phyloP scores from a whole-genome alignment of 2,113 vertebrate genomes.

The Eonycteris spelaea region DNA sequence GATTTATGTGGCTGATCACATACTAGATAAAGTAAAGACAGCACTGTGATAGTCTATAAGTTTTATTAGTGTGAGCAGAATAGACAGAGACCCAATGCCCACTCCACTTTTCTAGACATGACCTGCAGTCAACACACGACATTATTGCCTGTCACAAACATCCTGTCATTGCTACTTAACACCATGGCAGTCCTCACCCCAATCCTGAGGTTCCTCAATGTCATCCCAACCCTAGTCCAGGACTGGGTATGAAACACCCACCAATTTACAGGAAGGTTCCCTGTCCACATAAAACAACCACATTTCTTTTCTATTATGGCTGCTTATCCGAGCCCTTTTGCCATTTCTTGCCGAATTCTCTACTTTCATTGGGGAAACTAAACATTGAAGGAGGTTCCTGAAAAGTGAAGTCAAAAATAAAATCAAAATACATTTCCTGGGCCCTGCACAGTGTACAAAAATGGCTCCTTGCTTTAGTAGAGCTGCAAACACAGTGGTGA shows the following conservation, averaged over 20 bases:
- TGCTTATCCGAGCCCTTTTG: not conserved
- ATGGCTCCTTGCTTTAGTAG: conserved; percentile 10
- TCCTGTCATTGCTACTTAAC: not conserved
- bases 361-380: not conserved
- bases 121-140: not conserved
- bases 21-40: not conserved
- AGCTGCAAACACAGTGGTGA: conserved; percentile 21
- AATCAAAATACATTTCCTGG: not conserved
- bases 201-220: not conserved
- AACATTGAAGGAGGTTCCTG: not conserved
- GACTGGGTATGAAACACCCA: not conserved
- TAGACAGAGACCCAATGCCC: rapidly evolving
- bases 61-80: not conserved
- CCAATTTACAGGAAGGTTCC: not conserved
- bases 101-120: not conserved
- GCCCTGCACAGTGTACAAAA: not conserved
- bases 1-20: not conserved
- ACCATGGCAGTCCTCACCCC: not conserved
- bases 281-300: not conserved
- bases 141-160: not conserved
- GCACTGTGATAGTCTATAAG: rapidly evolving
- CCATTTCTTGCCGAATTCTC: not conserved
- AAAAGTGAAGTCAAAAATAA: conserved; percentile 28
- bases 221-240: not conserved
- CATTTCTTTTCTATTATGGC: not conserved